Percentiles rank a stretch among this genome's conserved stretches.
Evolutionary conservation across 2,797 vertebrate species (phyloP).

Genomic region (Otolemur crassicaudatus): DNA sequence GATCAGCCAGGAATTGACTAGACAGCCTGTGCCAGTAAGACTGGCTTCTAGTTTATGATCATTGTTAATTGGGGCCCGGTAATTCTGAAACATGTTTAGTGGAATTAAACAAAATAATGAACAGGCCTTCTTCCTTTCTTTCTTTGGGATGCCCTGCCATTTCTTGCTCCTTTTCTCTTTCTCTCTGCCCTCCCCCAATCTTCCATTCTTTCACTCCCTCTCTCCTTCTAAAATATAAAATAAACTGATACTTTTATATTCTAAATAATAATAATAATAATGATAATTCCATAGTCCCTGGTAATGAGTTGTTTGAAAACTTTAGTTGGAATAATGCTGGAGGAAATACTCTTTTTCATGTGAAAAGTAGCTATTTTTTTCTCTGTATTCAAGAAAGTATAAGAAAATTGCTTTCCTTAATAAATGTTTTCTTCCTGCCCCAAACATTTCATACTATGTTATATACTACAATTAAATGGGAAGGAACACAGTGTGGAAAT

Average conservation of each 20-base stretch:
- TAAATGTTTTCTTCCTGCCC: not conserved
- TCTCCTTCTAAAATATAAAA: no score
- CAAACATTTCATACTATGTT: not conserved
- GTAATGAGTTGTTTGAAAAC: constrained; percentile 2
- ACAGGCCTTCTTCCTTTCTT: no score
- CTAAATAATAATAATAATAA: no score
- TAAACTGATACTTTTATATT: no score
- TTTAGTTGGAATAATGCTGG: not conserved
- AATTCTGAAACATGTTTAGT: constrained; percentile 51
- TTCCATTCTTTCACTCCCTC: no score
- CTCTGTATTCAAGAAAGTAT: not conserved
- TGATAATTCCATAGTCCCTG: not conserved
- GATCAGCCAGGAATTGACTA: constrained; percentile 65
- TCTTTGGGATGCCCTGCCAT: no score
- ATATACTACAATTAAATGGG: not conserved
- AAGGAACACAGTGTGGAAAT: not conserved
- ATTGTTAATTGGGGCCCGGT: constrained; percentile 11
- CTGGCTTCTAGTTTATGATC: constrained; percentile 10
- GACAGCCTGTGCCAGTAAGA: constrained; percentile 68
- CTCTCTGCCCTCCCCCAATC: no score
- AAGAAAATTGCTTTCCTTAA: constrained; percentile 36
- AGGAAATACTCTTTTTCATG: constrained; percentile 1
- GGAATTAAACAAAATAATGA: not conserved
- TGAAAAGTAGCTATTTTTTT: not conserved
- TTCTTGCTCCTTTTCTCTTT: no score